A percentile compares a stretch with the other conserved stretches of the same genome.
Evolutionary conservation across 2,888 invertebrate species (phyloP).

Genomic region (Stenurella melanura): DNA sequence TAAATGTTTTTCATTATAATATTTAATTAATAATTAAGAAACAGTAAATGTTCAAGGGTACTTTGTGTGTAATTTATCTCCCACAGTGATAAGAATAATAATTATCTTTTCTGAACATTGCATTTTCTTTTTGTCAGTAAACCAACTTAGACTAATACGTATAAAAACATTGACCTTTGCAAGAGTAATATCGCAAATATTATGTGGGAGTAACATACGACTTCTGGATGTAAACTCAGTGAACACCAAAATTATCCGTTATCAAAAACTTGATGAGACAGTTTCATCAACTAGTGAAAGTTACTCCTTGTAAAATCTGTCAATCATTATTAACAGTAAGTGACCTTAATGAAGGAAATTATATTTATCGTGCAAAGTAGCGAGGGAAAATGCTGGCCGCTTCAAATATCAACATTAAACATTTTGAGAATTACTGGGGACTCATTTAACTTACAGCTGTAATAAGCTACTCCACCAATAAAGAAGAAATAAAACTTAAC

Average conservation of each 20-base stretch:
- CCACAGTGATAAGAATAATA: too few species aligned
- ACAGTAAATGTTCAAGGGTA: too few species aligned
- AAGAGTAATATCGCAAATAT: neutral
- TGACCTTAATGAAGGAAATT: neutral
- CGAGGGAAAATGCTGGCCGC: neutral
- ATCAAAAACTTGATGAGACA: neutral
- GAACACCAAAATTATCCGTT: neutral
- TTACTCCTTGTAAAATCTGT: neutral
- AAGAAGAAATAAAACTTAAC: constrained; percentile 52
- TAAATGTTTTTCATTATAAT: too few species aligned
- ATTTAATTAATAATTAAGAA: too few species aligned
- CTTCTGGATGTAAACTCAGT: neutral
- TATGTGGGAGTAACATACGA: constrained; percentile 8
- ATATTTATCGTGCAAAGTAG: neutral
- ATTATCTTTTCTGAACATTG: too few species aligned
- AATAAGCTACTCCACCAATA: constrained; percentile 47
- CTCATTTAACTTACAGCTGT: constrained; percentile 40
- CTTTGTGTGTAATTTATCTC: too few species aligned
- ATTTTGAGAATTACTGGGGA: constrained; percentile 17
- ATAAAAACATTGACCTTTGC: constrained; percentile 12
- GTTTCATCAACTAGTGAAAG: neutral
- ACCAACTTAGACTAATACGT: neutral
- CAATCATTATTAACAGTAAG: neutral
- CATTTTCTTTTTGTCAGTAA: too few species aligned
- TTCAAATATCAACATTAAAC: neutral